phyloP scores from a whole-genome alignment of 2,113 vertebrate species.

The Pterocles gutturalis region DNA sequence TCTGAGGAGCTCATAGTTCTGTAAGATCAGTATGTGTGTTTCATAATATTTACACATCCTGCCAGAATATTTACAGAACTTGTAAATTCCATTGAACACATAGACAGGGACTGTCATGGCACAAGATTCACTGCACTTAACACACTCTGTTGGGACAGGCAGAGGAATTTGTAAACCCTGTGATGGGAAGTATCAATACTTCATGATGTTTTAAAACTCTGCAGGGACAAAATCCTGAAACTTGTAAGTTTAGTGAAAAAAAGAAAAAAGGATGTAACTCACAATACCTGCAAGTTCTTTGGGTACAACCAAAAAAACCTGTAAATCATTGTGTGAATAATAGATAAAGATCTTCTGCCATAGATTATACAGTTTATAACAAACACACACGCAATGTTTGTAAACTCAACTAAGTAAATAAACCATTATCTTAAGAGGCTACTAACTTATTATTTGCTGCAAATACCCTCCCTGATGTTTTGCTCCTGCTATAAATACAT shows the following conservation, averaged over 20 bases:
- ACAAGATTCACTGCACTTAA: neutral
- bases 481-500: neutral
- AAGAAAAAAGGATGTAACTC: neutral
- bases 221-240: neutral
- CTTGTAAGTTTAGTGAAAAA: neutral
- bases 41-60: neutral
- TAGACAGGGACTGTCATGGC: neutral
- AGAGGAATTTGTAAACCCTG: neutral
- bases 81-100: neutral
- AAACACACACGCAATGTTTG: neutral
- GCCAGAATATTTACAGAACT: neutral
- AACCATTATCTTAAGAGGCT: neutral
- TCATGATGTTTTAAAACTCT: slow-evolving; percentile 39
- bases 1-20: neutral
- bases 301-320: neutral
- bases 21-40: neutral
- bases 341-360: neutral
- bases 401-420: neutral
- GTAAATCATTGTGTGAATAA: neutral
- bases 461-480: neutral
- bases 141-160: neutral
- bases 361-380: neutral
- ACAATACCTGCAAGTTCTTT: neutral
- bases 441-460: neutral
- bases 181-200: slow-evolving; percentile 8